phyloP scores from a whole-genome alignment of 2,797 vertebrate genomes.

The Lutjanus campechanus region DNA sequence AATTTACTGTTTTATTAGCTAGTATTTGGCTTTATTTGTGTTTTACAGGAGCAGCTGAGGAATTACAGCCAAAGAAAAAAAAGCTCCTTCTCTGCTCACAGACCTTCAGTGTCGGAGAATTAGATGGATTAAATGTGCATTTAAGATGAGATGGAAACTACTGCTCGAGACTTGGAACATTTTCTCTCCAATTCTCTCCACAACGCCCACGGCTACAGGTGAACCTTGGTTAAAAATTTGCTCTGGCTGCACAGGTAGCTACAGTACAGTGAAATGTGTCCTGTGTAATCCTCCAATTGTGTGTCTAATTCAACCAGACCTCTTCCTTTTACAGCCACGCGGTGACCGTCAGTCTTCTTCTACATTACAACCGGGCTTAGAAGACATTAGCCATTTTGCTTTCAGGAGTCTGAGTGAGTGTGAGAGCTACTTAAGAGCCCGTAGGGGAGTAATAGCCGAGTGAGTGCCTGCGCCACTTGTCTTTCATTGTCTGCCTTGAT shows the following conservation, averaged over 20 bases:
- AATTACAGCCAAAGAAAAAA: background rate
- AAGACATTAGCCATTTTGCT: constrained; percentile 34
- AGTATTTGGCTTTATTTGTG: background rate
- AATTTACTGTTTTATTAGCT: background rate
- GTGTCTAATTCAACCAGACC: background rate
- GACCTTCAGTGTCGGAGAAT: background rate
- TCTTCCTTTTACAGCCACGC: constrained; percentile 4
- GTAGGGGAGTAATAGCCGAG: constrained; percentile 29
- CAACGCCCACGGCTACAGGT: too few relatives aligned
- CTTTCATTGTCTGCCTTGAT: constrained; percentile 48
- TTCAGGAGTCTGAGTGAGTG: constrained; percentile 31
- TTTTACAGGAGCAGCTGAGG: background rate
- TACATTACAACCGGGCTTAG: constrained; percentile 18
- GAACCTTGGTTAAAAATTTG: background rate
- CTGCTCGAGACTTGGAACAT: background rate
- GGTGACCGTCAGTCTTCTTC: constrained; percentile 2
- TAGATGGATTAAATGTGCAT: background rate
- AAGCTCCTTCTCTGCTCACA: background rate
- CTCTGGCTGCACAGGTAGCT: background rate
- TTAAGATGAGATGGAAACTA: constrained; percentile 3
- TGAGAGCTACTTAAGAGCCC: constrained; percentile 39
- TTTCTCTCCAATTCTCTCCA: background rate
- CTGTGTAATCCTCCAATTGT: background rate
- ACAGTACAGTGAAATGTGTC: background rate
- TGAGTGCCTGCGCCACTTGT: constrained; percentile 34